Conservation (phyloP, 1,140 invertebrate genomes). For the Brachionus paranguensis region DNA sequence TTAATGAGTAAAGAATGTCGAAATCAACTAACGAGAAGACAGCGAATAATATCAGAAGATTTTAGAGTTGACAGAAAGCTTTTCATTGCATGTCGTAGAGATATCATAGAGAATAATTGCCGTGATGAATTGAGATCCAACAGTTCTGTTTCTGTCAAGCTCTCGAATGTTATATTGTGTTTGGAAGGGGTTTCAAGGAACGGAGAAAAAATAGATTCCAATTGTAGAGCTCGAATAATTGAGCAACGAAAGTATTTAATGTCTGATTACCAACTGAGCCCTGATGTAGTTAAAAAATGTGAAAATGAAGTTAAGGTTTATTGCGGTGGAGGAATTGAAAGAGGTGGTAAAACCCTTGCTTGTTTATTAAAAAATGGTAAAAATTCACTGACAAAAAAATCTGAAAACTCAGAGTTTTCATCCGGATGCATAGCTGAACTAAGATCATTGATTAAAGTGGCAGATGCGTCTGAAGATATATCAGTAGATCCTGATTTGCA, state of each 20-base stretch:
- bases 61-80: background rate
- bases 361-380: background rate
- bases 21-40: constrained; percentile 1
- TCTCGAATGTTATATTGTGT: constrained; percentile 9
- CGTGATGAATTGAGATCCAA: background rate
- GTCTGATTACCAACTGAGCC: constrained; percentile 83
- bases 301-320: constrained; percentile 65
- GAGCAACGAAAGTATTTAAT: constrained; percentile 82
- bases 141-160: background rate
- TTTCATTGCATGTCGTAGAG: background rate
- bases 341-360: constrained; percentile 9
- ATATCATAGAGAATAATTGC: constrained; percentile 26
- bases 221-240: constrained; percentile 75
- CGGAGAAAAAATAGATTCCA: constrained; percentile 59
- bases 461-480: constrained; percentile 70
- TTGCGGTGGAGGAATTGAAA: constrained; percentile 46
- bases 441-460: background rate
- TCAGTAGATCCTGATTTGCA: constrained; percentile 79
- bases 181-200: constrained; percentile 6
- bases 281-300: constrained; percentile 75
- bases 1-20: constrained; percentile 56
- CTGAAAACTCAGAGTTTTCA: constrained; percentile 41
- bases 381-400: constrained; percentile 38
- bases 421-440: background rate
- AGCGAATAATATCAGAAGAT: background rate